Base-by-base conservation (phyloP, 2,113 vertebrate species). In the Thalassarche chlororhynchos region DNA sequence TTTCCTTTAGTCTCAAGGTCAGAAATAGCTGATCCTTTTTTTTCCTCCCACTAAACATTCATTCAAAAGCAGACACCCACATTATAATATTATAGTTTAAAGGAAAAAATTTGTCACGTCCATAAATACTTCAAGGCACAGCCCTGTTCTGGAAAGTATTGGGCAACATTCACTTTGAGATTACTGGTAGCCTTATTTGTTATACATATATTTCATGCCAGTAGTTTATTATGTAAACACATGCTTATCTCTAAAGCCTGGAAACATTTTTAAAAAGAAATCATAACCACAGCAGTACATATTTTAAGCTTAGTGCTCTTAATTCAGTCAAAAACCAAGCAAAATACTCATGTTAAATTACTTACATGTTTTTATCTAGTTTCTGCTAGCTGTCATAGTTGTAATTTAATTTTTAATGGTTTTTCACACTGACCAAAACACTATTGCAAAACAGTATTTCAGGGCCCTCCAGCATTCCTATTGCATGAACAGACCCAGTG, bases 201-300 rank as follows among this genome's bases (percentile, higher is more conserved):
- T 40, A 52, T 66, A 64, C 36, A 28, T 60, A 26, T 49, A 46
- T 40, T 62, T 84, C 51, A 74, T 80, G n/a, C 24, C 70, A 85
- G 52, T 38, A 91, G 12, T 75, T 95, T 89, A 52, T 90, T 89
- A 75, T 75, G 64, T 91, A 95, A 94, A 93, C 77, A 84, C n/a
- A 49, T 79, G 26, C 64, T 90, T 92, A 84, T 81, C 40, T 92
- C 51, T 89, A 72, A 95, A 90, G 42, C 38, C 42, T 95, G 64
- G 58, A 83, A 95, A 84, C 25, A 46, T 61, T 85, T 96, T 40
- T 2, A 29, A 80, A 91, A 92, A 84, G 32, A 54, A 92, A 81
- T 46, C 17, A 46, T 70, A 77, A 84, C 38, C 8, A 18, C 10
- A 29, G 38, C 38, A 84, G 26, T 24, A 77, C 8, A 12, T 87